Conservation (phyloP, 2,113 vertebrate genomes). For the Caracal caracal region DNA sequence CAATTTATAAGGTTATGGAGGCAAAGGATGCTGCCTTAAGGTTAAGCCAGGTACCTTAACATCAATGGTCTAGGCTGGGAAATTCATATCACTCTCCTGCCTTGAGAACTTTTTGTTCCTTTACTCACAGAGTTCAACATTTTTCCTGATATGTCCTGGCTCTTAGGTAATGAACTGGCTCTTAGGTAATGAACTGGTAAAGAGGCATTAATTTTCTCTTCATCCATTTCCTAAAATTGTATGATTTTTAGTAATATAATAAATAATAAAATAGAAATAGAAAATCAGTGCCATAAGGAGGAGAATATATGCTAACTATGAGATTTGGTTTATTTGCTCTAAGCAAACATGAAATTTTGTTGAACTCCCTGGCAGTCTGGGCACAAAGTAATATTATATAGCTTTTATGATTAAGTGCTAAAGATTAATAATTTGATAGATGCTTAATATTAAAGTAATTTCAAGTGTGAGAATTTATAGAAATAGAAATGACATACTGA, state of each 20-base stretch:
- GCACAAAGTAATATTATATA: not conserved
- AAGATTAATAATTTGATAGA: slow-evolving; percentile 25
- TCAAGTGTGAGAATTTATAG: not conserved
- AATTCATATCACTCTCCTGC: not conserved
- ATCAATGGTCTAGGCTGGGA: not conserved
- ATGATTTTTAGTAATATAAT: slow-evolving; percentile 8
- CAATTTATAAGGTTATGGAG: not conserved
- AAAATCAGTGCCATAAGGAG: not conserved
- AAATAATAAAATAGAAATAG: not conserved
- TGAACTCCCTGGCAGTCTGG: not conserved
- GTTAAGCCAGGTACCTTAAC: not conserved
- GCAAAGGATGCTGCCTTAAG: not conserved
- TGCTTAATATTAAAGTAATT: not conserved
- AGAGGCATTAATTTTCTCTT: slow-evolving; percentile 28
- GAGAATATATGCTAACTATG: not conserved
- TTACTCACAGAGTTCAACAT: not conserved
- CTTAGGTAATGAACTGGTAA: slow-evolving; percentile 5
- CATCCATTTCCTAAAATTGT: slow-evolving; percentile 5
- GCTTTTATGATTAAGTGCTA: not conserved
- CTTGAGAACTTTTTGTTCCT: not conserved
- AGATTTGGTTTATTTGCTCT: not conserved
- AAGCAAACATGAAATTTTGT: slow-evolving; percentile 13
- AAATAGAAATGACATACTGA: slow-evolving; percentile 8
- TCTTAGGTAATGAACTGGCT: slow-evolving; percentile 1
- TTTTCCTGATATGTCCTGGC: not conserved